These are phyloP conservation scores for Chymomyza fuscimana DNA, from an alignment of 2,888 invertebrate species.

Conservation along the genomic window DNA sequence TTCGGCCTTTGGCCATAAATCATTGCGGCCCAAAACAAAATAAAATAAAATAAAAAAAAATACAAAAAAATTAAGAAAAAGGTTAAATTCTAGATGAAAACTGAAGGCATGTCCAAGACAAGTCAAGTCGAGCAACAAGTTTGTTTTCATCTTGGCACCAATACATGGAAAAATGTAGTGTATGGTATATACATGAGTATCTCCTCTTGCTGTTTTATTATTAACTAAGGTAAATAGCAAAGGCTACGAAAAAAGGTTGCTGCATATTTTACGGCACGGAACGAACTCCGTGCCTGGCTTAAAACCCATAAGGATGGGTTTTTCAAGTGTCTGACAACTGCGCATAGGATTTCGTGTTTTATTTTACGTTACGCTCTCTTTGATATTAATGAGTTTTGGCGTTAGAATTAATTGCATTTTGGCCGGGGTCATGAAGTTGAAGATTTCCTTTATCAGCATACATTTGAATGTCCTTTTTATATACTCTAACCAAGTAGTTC, in stretches of 20 bases:
- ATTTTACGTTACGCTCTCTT: constrained; percentile 26
- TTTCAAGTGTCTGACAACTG: constrained; percentile 51
- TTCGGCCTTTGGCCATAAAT: constrained; percentile 68
- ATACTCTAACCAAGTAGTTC: no score
- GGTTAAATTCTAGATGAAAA: constrained; percentile 60
- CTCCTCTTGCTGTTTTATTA: constrained; percentile 65
- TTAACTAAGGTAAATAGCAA: constrained; percentile 71
- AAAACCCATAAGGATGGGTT: constrained; percentile 15
- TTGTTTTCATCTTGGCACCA: constrained; percentile 66
- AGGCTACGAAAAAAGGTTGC: constrained; percentile 39
- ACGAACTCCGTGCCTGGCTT: constrained; percentile 8
- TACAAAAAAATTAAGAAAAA: constrained; percentile 36
- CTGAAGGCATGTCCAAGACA: constrained; percentile 39
- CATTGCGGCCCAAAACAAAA: constrained; percentile 48
- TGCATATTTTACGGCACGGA: constrained; percentile 4
- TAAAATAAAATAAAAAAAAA: neutral
- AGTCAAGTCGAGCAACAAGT: constrained; percentile 54
- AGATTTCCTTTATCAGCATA: neutral
- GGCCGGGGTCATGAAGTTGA: constrained; percentile 18
- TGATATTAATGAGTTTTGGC: constrained; percentile 72
- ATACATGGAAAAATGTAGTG: neutral
- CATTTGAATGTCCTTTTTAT: neutral
- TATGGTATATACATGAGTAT: constrained; percentile 44
- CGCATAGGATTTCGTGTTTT: neutral
- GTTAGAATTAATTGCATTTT: constrained; percentile 71